Percentiles rank a stretch among this genome's conserved stretches.
Evolutionary conservation across 2,888 invertebrate species (phyloP).

Genomic region (Sepioteuthis lessoniana): DNA sequence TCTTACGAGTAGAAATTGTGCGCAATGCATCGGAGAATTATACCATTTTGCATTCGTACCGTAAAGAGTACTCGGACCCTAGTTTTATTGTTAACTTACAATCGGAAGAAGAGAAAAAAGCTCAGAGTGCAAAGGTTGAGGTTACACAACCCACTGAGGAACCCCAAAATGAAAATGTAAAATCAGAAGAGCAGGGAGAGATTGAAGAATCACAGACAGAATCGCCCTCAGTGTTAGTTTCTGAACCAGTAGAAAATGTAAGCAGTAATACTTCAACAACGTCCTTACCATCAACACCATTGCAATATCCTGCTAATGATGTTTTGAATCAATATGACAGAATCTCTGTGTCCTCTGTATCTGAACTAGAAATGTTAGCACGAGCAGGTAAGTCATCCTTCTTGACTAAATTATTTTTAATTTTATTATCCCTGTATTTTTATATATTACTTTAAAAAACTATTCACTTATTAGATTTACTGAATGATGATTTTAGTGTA

Average conservation of each 20-base stretch:
- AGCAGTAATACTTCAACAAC: slow-evolving; percentile 6
- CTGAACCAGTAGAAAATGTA: background rate
- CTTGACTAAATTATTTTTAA: background rate
- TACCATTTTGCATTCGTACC: slow-evolving; percentile 87
- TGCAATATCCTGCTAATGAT: slow-evolving; percentile 39
- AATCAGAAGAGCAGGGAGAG: slow-evolving; percentile 34
- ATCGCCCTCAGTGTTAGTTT: background rate
- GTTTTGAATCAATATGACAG: slow-evolving; percentile 39
- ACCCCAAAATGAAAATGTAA: background rate
- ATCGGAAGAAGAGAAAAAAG: slow-evolving; percentile 35
- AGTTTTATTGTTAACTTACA: slow-evolving; percentile 46
- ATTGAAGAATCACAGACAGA: background rate
- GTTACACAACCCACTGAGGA: slow-evolving; percentile 48
- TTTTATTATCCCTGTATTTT: too few species aligned
- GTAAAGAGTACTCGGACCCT: slow-evolving; percentile 79
- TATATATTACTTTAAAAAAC: too few species aligned
- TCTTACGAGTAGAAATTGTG: slow-evolving; percentile 90
- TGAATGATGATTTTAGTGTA: too few species aligned
- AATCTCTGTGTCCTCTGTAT: slow-evolving; percentile 74
- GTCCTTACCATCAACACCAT: background rate
- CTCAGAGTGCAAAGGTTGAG: background rate
- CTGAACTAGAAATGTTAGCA: slow-evolving; percentile 80
- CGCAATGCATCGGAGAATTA: slow-evolving; percentile 80
- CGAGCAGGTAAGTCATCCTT: slow-evolving; percentile 77
- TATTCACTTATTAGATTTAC: too few species aligned